Evolutionary conservation across 1,140 invertebrate genomes (phyloP).

Genomic region (Drosophila eugracilis): DNA sequence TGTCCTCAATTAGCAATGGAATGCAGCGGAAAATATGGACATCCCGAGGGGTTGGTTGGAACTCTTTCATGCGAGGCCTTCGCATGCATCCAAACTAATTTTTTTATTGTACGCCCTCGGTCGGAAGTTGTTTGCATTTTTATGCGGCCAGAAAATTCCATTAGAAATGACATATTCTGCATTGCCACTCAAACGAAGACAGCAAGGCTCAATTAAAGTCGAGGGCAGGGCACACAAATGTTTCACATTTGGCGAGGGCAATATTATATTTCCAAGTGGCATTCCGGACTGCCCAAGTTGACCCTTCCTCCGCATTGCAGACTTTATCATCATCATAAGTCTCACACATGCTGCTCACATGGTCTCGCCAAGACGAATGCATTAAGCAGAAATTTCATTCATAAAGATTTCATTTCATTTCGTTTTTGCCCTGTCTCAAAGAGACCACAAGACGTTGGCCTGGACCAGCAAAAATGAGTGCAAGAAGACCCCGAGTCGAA

Average conservation of each 20-base stretch:
- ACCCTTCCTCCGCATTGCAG: slow-evolving; percentile 21
- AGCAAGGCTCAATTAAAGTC: slow-evolving; percentile 36
- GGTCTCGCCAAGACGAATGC: slow-evolving; percentile 56
- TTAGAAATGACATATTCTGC: slow-evolving; percentile 56
- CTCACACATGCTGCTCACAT: slow-evolving; percentile 68
- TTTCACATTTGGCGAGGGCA: slow-evolving; percentile 31
- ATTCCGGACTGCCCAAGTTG: slow-evolving; percentile 30
- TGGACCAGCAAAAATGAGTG: slow-evolving; percentile 29
- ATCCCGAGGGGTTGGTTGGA: slow-evolving; percentile 15
- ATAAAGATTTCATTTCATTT: slow-evolving; percentile 74
- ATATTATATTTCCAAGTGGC: slow-evolving; percentile 12
- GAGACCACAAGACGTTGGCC: slow-evolving; percentile 50
- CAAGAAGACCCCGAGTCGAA: slow-evolving; percentile 10
- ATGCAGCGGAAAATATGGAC: slow-evolving; percentile 63
- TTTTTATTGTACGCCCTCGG: slow-evolving; percentile 21
- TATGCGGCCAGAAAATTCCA: slow-evolving; percentile 46
- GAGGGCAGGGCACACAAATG: slow-evolving; percentile 12
- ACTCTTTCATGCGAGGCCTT: slow-evolving; percentile 49
- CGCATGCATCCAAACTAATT: slow-evolving; percentile 47
- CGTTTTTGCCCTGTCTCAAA: slow-evolving; percentile 44
- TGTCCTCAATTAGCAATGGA: slow-evolving; percentile 80
- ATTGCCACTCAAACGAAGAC: slow-evolving; percentile 20
- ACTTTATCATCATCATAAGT: slow-evolving; percentile 6
- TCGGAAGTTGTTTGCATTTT: slow-evolving; percentile 63
- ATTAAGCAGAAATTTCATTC: slow-evolving; percentile 75